These are phyloP conservation scores for Fregetta grallaria DNA, from an alignment of 2,113 vertebrate species.

Conservation along the genomic window DNA sequence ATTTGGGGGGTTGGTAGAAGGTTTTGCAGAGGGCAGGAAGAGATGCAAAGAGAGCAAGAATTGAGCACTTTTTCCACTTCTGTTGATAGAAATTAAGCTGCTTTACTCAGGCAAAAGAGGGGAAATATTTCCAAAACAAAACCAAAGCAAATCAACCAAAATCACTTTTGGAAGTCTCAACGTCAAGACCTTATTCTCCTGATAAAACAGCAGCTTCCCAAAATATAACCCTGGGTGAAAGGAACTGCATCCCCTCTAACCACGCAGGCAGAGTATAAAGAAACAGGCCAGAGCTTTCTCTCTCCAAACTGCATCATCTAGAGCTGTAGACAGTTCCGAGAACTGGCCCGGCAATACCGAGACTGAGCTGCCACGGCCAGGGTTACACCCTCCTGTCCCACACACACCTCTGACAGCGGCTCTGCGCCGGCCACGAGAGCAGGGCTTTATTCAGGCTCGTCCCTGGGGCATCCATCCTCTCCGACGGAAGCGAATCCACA, in stretches of 20 bases:
- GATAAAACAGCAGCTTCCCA: background rate
- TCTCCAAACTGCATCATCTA: background rate
- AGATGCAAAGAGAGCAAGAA: background rate
- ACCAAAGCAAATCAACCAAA: background rate
- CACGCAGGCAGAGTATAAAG: background rate
- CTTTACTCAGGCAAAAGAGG: background rate
- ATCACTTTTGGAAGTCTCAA: background rate
- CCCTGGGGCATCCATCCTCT: background rate
- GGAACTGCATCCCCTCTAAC: background rate
- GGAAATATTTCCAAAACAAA: background rate
- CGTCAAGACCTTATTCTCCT: background rate
- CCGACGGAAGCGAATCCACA: accelerated
- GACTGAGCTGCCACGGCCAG: background rate
- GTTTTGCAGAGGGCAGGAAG: background rate
- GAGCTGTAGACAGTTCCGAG: accelerated
- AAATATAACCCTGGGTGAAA: background rate
- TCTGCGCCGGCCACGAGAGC: background rate
- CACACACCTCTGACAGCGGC: background rate
- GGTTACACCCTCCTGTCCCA: background rate
- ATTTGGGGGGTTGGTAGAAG: background rate
- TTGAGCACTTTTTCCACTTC: background rate
- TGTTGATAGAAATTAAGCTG: background rate
- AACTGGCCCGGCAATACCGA: accelerated
- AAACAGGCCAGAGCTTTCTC: background rate
- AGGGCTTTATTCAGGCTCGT: background rate